phyloP scores from a whole-genome alignment of 2,888 invertebrate genomes.

The Pollenia griseotomentosa region DNA sequence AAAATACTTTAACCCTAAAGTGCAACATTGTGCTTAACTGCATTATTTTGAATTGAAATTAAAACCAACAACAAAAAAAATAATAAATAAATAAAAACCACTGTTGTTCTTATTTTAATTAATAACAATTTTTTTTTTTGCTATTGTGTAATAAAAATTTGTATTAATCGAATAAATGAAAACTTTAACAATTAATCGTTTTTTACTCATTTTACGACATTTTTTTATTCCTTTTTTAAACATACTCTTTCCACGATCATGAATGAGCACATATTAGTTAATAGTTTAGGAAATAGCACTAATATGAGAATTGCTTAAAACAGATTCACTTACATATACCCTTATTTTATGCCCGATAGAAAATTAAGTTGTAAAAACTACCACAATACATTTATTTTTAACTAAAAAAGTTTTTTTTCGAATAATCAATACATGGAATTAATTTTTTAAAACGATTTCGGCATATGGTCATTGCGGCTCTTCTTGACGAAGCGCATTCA shows the following conservation, averaged over 20 bases:
- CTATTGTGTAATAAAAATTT: slow-evolving; percentile 63
- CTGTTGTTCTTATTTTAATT: slow-evolving; percentile 67
- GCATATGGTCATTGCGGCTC: too few species aligned
- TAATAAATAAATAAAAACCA: slow-evolving; percentile 48
- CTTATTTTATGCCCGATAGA: too few species aligned
- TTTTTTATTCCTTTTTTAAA: slow-evolving; percentile 13
- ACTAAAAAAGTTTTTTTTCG: too few species aligned
- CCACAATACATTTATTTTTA: too few species aligned
- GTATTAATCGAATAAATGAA: slow-evolving; percentile 58
- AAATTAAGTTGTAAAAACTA: too few species aligned
- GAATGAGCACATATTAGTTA: not conserved
- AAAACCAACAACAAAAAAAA: slow-evolving; percentile 16
- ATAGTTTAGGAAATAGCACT: too few species aligned
- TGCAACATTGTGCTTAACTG: slow-evolving; percentile 47
- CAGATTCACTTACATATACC: too few species aligned
- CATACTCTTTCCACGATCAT: not conserved
- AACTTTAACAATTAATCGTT: slow-evolving; percentile 52
- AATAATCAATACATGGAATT: too few species aligned
- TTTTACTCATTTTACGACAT: slow-evolving; percentile 32
- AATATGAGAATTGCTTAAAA: too few species aligned
- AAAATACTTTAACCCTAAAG: not conserved
- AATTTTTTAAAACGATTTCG: too few species aligned
- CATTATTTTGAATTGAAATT: slow-evolving; percentile 44
- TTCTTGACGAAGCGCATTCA: too few species aligned
- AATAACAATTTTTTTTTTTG: slow-evolving; percentile 43